Evolutionary conservation across 2,113 vertebrate species (phyloP), one percentile per base, ranked within the genome.

Genomic region (Limnothrissa miodon): DNA sequence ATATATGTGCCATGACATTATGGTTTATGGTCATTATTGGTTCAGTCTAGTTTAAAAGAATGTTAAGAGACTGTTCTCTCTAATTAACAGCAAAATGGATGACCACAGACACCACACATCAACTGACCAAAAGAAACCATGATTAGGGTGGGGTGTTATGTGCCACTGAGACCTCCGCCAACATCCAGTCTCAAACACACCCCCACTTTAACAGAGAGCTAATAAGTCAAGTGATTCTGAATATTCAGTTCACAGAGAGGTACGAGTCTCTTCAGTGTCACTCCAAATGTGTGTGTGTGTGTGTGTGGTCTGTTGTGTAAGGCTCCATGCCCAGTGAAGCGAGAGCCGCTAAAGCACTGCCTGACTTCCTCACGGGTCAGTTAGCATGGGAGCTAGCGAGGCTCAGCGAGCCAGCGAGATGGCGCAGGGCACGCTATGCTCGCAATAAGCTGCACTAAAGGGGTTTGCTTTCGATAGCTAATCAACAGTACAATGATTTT

Each of bases 321-420:
- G 92, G 87, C 85, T 80, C 86, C 83, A 87, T 83, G 88, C 86
- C 85, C 89, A 86, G 86, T 89, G 86, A 84, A 92, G 91, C 87
- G 87, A 87, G 89, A 91, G 92, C 90, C 86, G 90, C 87, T 89
- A 90, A 90, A 91, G 92, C 91, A 88, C 89, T 89, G 88, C 88
- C 91, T 88, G 88, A 85, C 87, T 94, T 92, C 90, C 89, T 93
- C 90, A 93, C 93, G 90, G 93, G 93, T 94, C 93, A 94, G 90
- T 91, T 93, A 90, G 90, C 93, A 90, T 80, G 79, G 4, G 4
- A 85, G 91, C 87, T 87, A 91, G 86, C 87, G 88, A 42, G 87
- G 85, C 89, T 83, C 29, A 39, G 5, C 42, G 2, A 2, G 42
- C 42, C 78, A 70, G 48, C 48, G 51, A 85, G 81, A 56, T 39